Percentiles rank a stretch among this genome's conserved stretches.
These are phyloP conservation scores for Desoria tigrina DNA, from an alignment of 2,888 invertebrate genomes.

Conservation along the genomic window DNA sequence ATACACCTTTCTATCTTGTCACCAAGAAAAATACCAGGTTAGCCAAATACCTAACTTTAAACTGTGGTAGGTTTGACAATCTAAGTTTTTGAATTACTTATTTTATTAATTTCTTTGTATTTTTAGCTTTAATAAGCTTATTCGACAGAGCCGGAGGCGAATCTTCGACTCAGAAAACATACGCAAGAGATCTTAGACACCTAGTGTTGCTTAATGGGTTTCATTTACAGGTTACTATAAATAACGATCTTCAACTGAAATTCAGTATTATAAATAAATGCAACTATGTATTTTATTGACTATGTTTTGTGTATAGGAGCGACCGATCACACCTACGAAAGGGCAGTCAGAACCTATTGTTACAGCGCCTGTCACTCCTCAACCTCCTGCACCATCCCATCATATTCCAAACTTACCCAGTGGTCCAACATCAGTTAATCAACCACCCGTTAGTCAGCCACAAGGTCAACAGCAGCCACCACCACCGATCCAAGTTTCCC, in stretches of 20 bases:
- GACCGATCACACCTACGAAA: slow-evolving; percentile 47
- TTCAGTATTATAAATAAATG: slow-evolving; percentile 13
- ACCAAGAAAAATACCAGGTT: slow-evolving; percentile 76
- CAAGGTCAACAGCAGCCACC: slow-evolving; percentile 55
- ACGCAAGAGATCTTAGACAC: slow-evolving; percentile 84
- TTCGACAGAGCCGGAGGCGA: slow-evolving; percentile 91
- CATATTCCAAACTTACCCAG: slow-evolving; percentile 14
- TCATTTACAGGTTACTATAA: slow-evolving; percentile 61
- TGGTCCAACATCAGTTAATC: slow-evolving; percentile 14
- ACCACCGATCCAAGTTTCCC: slow-evolving; percentile 54
- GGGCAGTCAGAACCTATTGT: slow-evolving; percentile 27
- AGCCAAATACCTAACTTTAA: neutral
- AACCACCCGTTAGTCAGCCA: slow-evolving; percentile 18
- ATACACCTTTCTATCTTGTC: slow-evolving; percentile 85
- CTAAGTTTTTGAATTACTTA: neutral
- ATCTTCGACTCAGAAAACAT: slow-evolving; percentile 80
- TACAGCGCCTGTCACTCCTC: slow-evolving; percentile 19
- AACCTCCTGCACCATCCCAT: slow-evolving; percentile 2
- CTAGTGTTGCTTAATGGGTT: slow-evolving; percentile 73
- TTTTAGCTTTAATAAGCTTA: slow-evolving; percentile 71
- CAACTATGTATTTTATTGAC: neutral
- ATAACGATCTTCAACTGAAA: slow-evolving; percentile 8
- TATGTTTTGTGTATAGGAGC: slow-evolving; percentile 28
- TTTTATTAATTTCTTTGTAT: neutral
- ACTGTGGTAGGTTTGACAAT: no score